Evolutionary conservation across 2,888 invertebrate species (phyloP), one percentile per base, ranked within the genome.

Genomic region (Brenthis hecate): DNA sequence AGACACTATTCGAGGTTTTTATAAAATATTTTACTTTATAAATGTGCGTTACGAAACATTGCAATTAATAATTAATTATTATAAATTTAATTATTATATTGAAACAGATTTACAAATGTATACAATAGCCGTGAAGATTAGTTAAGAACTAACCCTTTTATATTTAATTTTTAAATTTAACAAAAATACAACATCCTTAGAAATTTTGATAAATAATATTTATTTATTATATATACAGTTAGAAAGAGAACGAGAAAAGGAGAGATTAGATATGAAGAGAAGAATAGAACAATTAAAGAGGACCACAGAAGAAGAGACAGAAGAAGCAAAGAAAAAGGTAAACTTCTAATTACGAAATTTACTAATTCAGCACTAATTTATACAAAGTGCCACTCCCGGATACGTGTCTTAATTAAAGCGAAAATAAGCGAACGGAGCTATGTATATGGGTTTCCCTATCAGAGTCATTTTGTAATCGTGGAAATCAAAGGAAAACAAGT

Each of bases 221-320:
- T 23, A 43, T 1, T 13, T 23, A 23, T 48, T 36, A 54, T 57
- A n/a, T 78, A 82, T 85, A 63, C 78, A 96, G 94, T 96, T 98
- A 76, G 98, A 98, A 89, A 94, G 97, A 71, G 98, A 98, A 91
- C 94, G 97, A 74, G 98, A 98, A 80, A 97, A 97, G 81, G 98
- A 98, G 82, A 94, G 97, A 65, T 89, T 97, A 73, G 98, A 98
- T 81, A 95, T 96, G 75, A 97, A 97, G 89, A 94, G 98, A 75
- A 95, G 97, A 81, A 94, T 96, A 77, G 97, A 98, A 65, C 97
- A 97, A 80, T 88, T 97, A 71, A 97, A 98, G 88, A 95, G 96
- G 79, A 94, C 96, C 1, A 95, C 96, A 5, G 98, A 98, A 79
- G 97, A 98, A 85, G 98, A 98, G 83, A 96, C 97, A 77, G 96